Base-by-base conservation (phyloP, 2,888 invertebrate genomes). In the Acronicta leporina region DNA sequence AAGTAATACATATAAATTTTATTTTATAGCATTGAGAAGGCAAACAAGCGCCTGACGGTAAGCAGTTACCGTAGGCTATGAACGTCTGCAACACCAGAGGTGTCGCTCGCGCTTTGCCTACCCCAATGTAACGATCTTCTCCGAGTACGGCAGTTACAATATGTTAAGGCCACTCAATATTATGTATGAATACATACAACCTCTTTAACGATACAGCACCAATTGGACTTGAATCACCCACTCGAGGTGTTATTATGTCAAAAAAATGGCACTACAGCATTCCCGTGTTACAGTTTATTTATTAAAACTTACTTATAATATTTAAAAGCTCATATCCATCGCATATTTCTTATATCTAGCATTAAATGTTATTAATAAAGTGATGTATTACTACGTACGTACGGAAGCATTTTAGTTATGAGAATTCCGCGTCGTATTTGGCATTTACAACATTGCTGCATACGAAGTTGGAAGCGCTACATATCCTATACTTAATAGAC, bases 81-180 rank as follows among this genome's bases (percentile, higher is more conserved):
- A n/a, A n/a, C n/a, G n/a, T n/a, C n/a, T n/a, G n/a, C n/a, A n/a
- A n/a, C n/a, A n/a, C n/a, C n/a, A n/a, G n/a, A n/a, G n/a, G n/a
- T n/a, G n/a, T n/a, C n/a, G n/a, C n/a, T n/a, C n/a, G n/a, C n/a
- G n/a, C n/a, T n/a, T n/a, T n/a, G n/a, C n/a, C n/a, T n/a, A n/a
- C n/a, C n/a, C n/a, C n/a, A n/a, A 27, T 5, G 27, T 27, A 27
- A 27, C 6, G 27, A 5, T 33, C 33, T n/a, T 38, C n/a, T n/a
- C 38, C 6, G 38, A 38, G 38, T 38, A 38, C 38, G n/a, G n/a
- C 6, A 38, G n/a, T 5, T 52, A 68, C 63, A 51, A 83, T 82
- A 81, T 77, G 80, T 86, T 87, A 91, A 91, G 92, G 91, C 90
- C 91, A 89, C 91, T 81, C 81, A 64, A 78, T 77, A 69, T 75